Conservation (phyloP, 2,113 vertebrate genomes). For the Dendrocopos noguchii region DNA sequence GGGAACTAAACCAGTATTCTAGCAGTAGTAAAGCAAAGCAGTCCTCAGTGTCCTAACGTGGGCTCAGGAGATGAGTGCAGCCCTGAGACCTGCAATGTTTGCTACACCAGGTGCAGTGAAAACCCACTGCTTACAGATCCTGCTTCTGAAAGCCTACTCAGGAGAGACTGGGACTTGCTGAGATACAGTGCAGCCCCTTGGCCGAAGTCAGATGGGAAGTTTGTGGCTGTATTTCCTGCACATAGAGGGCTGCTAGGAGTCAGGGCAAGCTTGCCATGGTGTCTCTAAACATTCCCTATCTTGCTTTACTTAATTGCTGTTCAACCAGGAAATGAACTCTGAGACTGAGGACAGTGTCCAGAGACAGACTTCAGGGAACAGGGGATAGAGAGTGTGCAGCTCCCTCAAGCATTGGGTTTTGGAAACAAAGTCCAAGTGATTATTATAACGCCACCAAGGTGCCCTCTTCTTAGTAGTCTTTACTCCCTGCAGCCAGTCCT, state of each 20-base stretch:
- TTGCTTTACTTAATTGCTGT: slow-evolving; percentile 75
- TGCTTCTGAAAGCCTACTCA: background rate
- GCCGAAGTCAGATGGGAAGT: background rate
- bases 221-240: background rate
- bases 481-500: background rate
- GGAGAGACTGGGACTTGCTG: background rate
- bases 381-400: background rate
- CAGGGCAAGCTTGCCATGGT: slow-evolving; percentile 55
- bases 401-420: background rate
- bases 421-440: background rate
- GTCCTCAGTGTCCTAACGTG: background rate
- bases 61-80: background rate
- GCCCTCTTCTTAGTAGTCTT: background rate
- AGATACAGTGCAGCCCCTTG: background rate
- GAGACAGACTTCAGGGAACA: slow-evolving; percentile 70
- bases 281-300: slow-evolving; percentile 72
- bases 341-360: slow-evolving; percentile 52
- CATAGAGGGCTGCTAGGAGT: background rate
- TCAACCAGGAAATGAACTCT: slow-evolving; percentile 78
- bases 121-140: background rate
- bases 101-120: background rate
- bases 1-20: background rate
- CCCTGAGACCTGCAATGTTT: background rate
- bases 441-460: background rate
- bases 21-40: background rate